A percentile compares a stretch with the other conserved stretches of the same genome.
Conservation (phyloP, 2,888 invertebrate species). For the Hirtodrosophila trivittata region DNA sequence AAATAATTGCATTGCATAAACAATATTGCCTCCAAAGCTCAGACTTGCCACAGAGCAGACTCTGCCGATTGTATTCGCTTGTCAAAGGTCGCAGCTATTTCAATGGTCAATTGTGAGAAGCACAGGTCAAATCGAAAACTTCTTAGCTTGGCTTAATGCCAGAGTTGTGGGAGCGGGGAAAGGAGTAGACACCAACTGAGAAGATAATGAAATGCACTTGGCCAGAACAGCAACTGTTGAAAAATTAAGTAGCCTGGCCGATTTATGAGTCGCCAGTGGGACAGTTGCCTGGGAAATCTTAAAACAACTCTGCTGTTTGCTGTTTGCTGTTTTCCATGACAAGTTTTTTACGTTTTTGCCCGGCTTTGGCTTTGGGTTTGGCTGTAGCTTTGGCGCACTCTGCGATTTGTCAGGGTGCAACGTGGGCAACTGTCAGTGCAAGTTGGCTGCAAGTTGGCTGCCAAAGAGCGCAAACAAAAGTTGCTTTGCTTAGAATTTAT, state of each 20-base stretch:
- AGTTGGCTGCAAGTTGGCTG: slow-evolving; percentile 57
- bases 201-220: slow-evolving; percentile 36
- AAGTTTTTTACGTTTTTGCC: slow-evolving; percentile 13
- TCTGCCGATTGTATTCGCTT: slow-evolving; percentile 33
- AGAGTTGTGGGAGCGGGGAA: background rate
- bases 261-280: slow-evolving; percentile 53
- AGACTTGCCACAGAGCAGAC: too few species aligned
- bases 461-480: slow-evolving; percentile 62
- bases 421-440: slow-evolving; percentile 64
- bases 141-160: slow-evolving; percentile 38
- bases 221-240: slow-evolving; percentile 33
- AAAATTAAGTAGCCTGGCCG: slow-evolving; percentile 61
- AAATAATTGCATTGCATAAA: too few species aligned
- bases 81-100: slow-evolving; percentile 57
- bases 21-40: too few species aligned
- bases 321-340: slow-evolving; percentile 41
- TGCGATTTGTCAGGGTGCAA: slow-evolving; percentile 63
- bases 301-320: slow-evolving; percentile 50
- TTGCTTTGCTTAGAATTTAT: slow-evolving; percentile 76
- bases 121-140: slow-evolving; percentile 9
- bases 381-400: slow-evolving; percentile 43
- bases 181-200: background rate
- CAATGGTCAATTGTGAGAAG: slow-evolving; percentile 51
- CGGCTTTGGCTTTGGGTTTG: slow-evolving; percentile 8
- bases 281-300: slow-evolving; percentile 34